These are phyloP conservation scores for Sigmodon hispidus DNA, from an alignment of 2,113 vertebrate genomes.

Conservation along the genomic window DNA sequence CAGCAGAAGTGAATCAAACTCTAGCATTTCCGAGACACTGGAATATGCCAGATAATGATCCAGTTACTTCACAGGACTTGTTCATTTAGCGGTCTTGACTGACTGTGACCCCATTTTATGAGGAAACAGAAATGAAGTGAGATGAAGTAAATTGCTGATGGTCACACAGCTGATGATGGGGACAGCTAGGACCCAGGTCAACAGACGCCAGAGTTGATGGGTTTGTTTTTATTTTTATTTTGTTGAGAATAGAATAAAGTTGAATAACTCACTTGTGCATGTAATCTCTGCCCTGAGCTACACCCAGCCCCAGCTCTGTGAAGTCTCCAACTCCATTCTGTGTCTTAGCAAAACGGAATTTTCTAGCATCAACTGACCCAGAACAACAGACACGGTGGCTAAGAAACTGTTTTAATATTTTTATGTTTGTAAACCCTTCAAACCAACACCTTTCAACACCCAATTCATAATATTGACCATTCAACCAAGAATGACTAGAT, in stretches of 20 bases:
- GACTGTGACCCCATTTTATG: neutral
- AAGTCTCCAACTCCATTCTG: neutral
- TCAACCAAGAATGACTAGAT: neutral
- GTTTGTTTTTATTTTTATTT: neutral
- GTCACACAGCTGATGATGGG: neutral
- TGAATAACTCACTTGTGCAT: neutral
- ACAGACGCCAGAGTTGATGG: neutral
- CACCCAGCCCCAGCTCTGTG: neutral
- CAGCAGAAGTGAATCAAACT: neutral
- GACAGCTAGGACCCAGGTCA: neutral
- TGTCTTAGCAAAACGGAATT: neutral
- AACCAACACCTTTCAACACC: neutral
- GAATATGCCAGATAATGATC: neutral
- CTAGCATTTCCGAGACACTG: neutral
- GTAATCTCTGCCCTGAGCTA: neutral
- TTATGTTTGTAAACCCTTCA: neutral
- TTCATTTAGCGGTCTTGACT: neutral
- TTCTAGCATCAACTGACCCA: neutral
- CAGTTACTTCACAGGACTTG: neutral
- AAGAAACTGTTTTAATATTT: neutral
- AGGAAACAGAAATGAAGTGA: neutral
- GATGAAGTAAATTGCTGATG: neutral
- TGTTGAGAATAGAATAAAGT: neutral
- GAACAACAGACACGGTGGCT: neutral
- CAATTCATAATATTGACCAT: neutral